Evolutionary conservation across 2,888 invertebrate genomes (phyloP).

Genomic region (Bellardia bayeri): DNA sequence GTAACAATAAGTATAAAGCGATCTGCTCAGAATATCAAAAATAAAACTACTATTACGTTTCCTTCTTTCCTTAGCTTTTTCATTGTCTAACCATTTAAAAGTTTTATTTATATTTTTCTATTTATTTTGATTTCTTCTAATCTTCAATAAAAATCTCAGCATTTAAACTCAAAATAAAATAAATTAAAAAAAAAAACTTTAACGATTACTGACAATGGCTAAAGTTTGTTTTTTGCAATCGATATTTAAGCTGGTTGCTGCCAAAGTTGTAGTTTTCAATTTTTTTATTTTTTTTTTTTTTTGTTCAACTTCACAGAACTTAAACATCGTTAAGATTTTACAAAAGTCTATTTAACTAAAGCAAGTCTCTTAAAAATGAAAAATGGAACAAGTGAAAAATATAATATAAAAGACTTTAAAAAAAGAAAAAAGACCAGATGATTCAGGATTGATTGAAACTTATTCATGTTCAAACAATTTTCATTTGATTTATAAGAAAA

Average conservation of each 20-base stretch:
- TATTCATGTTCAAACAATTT: neutral
- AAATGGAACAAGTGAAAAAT: neutral
- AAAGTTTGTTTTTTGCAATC: conserved; percentile 7
- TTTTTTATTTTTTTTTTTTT: neutral
- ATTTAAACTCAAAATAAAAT: neutral
- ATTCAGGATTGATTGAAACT: conserved; percentile 16
- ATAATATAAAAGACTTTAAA: neutral
- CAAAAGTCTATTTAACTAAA: neutral
- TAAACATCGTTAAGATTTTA: conserved; percentile 11
- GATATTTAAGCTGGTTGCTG: neutral
- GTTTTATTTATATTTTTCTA: neutral
- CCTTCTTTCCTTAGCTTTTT: neutral
- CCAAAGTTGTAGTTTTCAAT: neutral
- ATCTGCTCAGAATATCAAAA: too few species aligned
- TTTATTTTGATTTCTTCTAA: conserved; percentile 2
- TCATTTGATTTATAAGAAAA: too few species aligned
- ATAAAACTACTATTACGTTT: neutral
- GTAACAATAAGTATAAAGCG: too few species aligned
- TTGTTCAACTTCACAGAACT: conserved; percentile 15
- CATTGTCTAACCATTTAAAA: neutral
- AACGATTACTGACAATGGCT: conserved; percentile 19
- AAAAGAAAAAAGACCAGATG: neutral
- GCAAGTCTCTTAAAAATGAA: neutral
- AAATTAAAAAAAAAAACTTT: neutral
- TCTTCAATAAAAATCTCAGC: conserved; percentile 19